Evolutionary conservation across 1,140 invertebrate species (phyloP).

Genomic region (Oedothorax gibbosus): DNA sequence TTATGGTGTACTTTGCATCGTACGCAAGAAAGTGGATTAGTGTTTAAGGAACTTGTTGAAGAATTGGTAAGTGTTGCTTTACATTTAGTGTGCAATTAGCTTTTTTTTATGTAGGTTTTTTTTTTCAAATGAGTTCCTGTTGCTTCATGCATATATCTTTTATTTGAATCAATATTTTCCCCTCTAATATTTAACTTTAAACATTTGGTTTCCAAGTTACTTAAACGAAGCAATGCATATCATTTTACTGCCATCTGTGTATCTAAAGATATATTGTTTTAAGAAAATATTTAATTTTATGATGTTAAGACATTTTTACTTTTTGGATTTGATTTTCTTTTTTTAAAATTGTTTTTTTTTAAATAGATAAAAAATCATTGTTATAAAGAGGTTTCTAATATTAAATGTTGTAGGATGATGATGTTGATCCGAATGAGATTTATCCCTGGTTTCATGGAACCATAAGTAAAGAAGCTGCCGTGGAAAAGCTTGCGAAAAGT

Average conservation of each 20-base stretch:
- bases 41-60: conserved; percentile 94
- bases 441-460: conserved; percentile 98
- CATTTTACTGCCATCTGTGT: too few species aligned
- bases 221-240: too few species aligned
- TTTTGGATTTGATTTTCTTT: too few species aligned
- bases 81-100: background rate
- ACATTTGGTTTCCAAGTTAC: too few species aligned
- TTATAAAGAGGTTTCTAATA: background rate
- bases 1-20: conserved; percentile 96
- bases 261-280: too few species aligned
- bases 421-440: conserved; percentile 96
- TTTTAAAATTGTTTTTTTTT: too few species aligned
- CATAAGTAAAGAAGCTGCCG: conserved; percentile 95
- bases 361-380: too few species aligned
- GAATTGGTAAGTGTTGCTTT: conserved; percentile 74
- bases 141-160: background rate
- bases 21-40: conserved; percentile 95
- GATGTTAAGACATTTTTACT: too few species aligned
- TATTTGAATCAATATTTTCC: too few species aligned
- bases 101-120: background rate
- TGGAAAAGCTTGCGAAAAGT: conserved; percentile 94
- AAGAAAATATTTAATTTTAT: too few species aligned
- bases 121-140: background rate
- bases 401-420: conserved; percentile 76
- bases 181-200: too few species aligned